Evolutionary conservation across 2,797 vertebrate genomes (phyloP).

Genomic region (Amblyraja radiata): DNA sequence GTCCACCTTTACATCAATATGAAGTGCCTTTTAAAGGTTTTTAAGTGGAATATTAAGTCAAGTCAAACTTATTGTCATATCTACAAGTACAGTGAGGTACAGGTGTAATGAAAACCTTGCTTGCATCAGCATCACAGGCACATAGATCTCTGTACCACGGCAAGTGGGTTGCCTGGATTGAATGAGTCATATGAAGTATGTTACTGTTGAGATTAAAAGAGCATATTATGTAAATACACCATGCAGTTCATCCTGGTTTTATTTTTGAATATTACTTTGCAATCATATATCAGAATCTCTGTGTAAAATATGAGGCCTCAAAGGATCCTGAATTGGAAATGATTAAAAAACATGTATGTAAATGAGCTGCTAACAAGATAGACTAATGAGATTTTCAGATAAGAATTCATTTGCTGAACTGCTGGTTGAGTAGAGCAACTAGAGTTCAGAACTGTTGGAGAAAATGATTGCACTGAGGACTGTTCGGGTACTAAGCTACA

Average conservation of each 20-base stretch:
- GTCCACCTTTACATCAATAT: neutral
- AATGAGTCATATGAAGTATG: neutral
- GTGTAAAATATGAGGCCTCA: neutral
- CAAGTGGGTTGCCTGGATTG: neutral
- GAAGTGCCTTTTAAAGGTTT: neutral
- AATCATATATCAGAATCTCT: neutral
- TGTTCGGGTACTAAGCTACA: neutral
- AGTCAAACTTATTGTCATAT: too few relatives aligned
- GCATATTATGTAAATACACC: neutral
- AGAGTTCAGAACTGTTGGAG: neutral
- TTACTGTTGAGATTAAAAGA: neutral
- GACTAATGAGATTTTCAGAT: neutral
- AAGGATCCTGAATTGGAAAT: neutral
- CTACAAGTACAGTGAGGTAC: too few relatives aligned
- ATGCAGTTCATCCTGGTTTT: neutral
- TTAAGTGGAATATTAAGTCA: neutral
- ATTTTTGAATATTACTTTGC: neutral
- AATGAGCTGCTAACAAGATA: neutral
- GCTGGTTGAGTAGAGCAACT: neutral
- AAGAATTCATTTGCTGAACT: neutral
- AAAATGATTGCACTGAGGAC: neutral
- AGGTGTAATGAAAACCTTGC: too few relatives aligned
- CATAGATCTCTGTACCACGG: neutral
- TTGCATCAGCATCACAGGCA: too few relatives aligned
- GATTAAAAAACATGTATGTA: neutral